phyloP scores from a whole-genome alignment of 1,140 invertebrate species.

The Dysdera silvatica region DNA sequence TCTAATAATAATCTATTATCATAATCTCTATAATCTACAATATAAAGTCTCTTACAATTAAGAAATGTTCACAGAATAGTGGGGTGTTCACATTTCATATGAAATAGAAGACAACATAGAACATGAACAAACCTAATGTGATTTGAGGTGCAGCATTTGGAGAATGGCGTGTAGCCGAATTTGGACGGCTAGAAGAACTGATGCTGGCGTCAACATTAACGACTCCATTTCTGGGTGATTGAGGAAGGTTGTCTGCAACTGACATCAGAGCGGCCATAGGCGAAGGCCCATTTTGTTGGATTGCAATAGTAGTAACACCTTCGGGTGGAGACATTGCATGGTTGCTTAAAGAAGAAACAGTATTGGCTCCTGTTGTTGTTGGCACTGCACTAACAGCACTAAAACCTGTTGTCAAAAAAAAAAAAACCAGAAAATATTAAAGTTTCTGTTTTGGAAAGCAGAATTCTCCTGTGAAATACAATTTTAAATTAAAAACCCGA shows the following conservation, averaged over 20 bases:
- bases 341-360: slow-evolving; percentile 12
- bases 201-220: background rate
- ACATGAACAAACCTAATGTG: background rate
- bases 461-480: too few relatives aligned
- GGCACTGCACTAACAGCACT: slow-evolving; percentile 19
- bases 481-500: too few relatives aligned
- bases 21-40: too few relatives aligned
- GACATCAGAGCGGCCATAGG: slow-evolving; percentile 32
- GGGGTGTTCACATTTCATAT: background rate
- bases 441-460: background rate
- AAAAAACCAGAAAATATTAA: background rate
- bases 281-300: slow-evolving; percentile 15
- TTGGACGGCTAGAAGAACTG: slow-evolving; percentile 25
- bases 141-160: slow-evolving; percentile 2
- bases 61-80: background rate
- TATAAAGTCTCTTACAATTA: background rate
- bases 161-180: slow-evolving; percentile 26
- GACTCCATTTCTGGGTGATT: slow-evolving; percentile 19
- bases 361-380: slow-evolving; percentile 12
- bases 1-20: too few relatives aligned
- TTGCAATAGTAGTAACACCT: slow-evolving; percentile 10
- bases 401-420: slow-evolving; percentile 11
- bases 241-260: slow-evolving; percentile 27
- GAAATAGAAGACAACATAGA: background rate
- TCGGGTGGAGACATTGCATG: slow-evolving; percentile 18